Base-by-base conservation (phyloP, 1,140 invertebrate species). In the Pygmarrhopalites habei region DNA sequence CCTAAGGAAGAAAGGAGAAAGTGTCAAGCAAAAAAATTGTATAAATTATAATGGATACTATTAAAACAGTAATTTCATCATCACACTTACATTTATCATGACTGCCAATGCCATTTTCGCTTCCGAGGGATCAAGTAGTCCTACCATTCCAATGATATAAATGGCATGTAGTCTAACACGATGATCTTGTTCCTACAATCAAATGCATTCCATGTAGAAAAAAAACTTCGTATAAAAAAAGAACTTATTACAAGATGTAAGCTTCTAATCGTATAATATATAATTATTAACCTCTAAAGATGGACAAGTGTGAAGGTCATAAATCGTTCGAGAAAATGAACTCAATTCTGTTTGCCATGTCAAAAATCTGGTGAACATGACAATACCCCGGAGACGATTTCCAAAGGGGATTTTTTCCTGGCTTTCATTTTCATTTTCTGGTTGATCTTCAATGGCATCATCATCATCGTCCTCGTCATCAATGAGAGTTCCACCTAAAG, bases 331-430 rank as follows among this genome's bases (percentile, higher is more conserved):
- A 4, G 58, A 32, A 25, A 21, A 44, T 1, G 63, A 51, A 21
- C 14, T 59, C 1, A 65, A 30, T 41, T 56, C 19, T 2, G 15
- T n/a, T 0, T 47, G 25, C 1, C 46, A 35, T n/a, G 26, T 35
- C 12, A 65, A 17, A 56, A 44, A 60, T 47, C 32, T 1, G 2
- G 51, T 60, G 4, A 53, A 15, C 15, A 65, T 65, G 19, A 53
- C 49, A 1, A 65, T 55, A 1, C 63, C 63, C 26, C 59, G 26
- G 19, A 60, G 19, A 23, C 30, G 21, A 14, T 46, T 19, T n/a
- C n/a, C n/a, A n/a, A n/a, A n/a, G n/a, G n/a, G n/a, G n/a, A n/a
- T n/a, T n/a, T n/a, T n/a, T n/a, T n/a, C n/a, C n/a, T n/a, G n/a
- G n/a, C n/a, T n/a, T n/a, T n/a, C n/a, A n/a, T n/a, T n/a, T n/a